phyloP scores from a whole-genome alignment of 2,888 invertebrate genomes.

The Heliothis peltigera region DNA sequence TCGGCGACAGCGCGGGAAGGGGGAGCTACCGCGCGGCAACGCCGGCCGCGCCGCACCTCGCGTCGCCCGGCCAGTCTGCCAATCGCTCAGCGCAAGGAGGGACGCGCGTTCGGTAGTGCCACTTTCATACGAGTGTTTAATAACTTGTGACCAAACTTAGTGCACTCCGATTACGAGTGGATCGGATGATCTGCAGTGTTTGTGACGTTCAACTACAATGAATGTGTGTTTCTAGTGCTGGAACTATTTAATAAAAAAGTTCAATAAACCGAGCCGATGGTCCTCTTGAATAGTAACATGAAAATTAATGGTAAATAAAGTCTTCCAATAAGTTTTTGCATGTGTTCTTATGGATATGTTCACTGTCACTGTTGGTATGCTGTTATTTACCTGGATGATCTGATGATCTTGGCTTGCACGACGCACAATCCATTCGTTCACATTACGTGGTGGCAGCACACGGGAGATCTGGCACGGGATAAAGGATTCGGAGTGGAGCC shows the following conservation, averaged over 20 bases:
- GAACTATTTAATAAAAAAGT: constrained; percentile 68
- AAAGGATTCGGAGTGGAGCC: constrained; percentile 59
- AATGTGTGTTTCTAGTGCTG: constrained; percentile 78
- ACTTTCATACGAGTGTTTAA: constrained; percentile 65
- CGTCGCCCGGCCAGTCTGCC: constrained; percentile 69
- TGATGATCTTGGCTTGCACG: constrained; percentile 88
- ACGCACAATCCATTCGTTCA: constrained; percentile 75
- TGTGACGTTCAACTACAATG: constrained; percentile 79
- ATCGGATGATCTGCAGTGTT: constrained; percentile 85
- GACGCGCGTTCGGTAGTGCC: constrained; percentile 63
- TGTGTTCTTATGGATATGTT: constrained; percentile 77
- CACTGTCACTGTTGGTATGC: constrained; percentile 74
- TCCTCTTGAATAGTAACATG: constrained; percentile 89
- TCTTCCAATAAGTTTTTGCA: constrained; percentile 79
- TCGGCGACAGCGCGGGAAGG: constrained; percentile 64
- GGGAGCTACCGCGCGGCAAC: constrained; percentile 74
- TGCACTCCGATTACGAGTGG: constrained; percentile 74
- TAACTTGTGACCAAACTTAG: constrained; percentile 83
- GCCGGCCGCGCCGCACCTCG: constrained; percentile 60
- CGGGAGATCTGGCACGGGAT: constrained; percentile 66
- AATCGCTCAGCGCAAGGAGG: constrained; percentile 67
- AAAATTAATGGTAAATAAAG: constrained; percentile 87
- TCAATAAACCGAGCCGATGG: constrained; percentile 83
- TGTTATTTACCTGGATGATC: constrained; percentile 78
- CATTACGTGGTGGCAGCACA: constrained; percentile 66